Evolutionary conservation across 2,888 invertebrate species (phyloP), one percentile per base, ranked within the genome.

Genomic region (Pycnomerus fuliginosus): DNA sequence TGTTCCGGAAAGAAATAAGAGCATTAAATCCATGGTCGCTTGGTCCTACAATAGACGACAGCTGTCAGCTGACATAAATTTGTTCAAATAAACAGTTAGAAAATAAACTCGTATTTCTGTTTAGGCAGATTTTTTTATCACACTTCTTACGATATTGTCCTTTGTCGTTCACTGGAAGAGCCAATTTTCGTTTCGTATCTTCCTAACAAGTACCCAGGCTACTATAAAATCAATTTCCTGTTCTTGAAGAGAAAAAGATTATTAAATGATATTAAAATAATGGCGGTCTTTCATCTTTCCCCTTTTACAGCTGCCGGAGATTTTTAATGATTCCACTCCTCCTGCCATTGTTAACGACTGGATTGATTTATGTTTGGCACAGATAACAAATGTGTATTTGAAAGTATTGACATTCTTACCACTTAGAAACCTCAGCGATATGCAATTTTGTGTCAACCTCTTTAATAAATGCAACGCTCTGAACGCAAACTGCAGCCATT

Each of bases 11-110:
- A 31, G 25, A 14, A 43, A 36, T 35, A 43, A 35, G 31, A 36
- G 16, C 24, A 36, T 35, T 43, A 35, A 12, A 31, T 15, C 16
- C 30, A 23, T 25, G n/a, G n/a, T n/a, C n/a, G 29, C 25, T 36
- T 27, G 32, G 22, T 34, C 39, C 16, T 17, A n/a, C n/a, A n/a
- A n/a, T n/a, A n/a, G n/a, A n/a, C 41, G 23, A 34, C 32, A 34
- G 33, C 29, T 41, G 41, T 34, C 41, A 41, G 41, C 41, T 41
- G 41, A 41, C 41, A 34, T 29, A 32, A n/a, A 41, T 41, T 41
- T 41, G 22, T 41, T 30, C 41, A 28, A 22, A 14, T 15, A 14
- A 41, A 33, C 41, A 34, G 27, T 34, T 34, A 34, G 40, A 34
- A 34, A 41, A 41, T 34, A 41, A 41, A 41, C 41, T 41, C 41